phyloP scores from a whole-genome alignment of 1,140 invertebrate genomes.

The Hylaeus volcanicus region DNA sequence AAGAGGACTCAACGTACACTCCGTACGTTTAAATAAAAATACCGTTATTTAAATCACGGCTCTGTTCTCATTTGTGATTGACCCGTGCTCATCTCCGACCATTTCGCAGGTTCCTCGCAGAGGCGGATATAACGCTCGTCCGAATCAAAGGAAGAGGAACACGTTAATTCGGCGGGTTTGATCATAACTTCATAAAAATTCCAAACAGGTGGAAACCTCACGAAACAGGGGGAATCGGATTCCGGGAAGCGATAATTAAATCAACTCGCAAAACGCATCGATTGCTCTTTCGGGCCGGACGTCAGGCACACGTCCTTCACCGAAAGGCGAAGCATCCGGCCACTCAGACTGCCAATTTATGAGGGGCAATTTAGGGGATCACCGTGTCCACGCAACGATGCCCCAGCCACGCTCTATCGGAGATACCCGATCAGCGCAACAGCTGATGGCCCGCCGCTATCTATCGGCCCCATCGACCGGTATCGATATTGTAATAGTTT shows the following conservation, averaged over 20 bases:
- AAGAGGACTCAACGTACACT: too few species aligned
- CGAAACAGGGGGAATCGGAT: neutral
- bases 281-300: neutral
- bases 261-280: neutral
- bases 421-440: constrained; percentile 70
- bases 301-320: constrained; percentile 11
- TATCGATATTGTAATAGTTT: constrained; percentile 73
- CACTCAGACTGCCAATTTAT: constrained; percentile 48
- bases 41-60: too few species aligned
- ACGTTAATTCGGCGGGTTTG: too few species aligned
- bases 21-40: too few species aligned
- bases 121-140: too few species aligned
- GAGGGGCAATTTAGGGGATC: constrained; percentile 61
- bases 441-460: constrained; percentile 69
- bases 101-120: too few species aligned
- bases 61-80: too few species aligned
- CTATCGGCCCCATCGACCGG: constrained; percentile 66
- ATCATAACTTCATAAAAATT: neutral
- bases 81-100: too few species aligned
- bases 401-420: constrained; percentile 53
- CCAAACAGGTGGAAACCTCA: neutral
- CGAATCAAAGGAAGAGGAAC: too few species aligned
- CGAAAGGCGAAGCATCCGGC: constrained; percentile 12
- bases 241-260: neutral
- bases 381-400: constrained; percentile 44